Evolutionary conservation across 2,888 invertebrate genomes (phyloP), one percentile per base, ranked within the genome.

Genomic region (Himalopsyche tibetana): DNA sequence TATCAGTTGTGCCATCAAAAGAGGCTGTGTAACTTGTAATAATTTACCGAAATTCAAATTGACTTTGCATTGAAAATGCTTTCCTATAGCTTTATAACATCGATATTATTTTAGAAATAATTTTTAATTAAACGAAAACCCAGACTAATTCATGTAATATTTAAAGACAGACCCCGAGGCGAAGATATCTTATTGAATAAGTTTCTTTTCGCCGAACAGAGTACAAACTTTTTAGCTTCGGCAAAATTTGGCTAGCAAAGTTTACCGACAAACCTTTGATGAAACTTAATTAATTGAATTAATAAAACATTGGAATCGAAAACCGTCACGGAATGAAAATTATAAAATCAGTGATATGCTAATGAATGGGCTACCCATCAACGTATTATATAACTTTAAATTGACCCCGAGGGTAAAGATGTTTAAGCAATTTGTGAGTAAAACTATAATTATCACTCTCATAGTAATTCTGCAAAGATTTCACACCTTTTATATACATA

Each of bases 241-340:
- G 74, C 38, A 74, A 74, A 74, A 74, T 74, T 74, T 36, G 74
- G 74, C 74, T 74, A 74, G 15, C 74, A 74, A 74, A 74, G 74
- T 74, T 74, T 74, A 36, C 74, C 74, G 36, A 74, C 74, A 74
- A 36, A 74, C 74, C 74, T 74, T 74, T 74, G 74, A 74, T 74
- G 74, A 74, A 74, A 74, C 74, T 74, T 74, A 74, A 74, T 74
- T 74, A 74, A 74, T 74, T 74, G 74, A 74, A 74, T 74, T 74
- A 74, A 74, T 74, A 74, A 36, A 74, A 74, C 74, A 74, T 74
- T 74, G 74, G 74, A 74, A 74, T 74, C 74, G 74, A 74, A 74
- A 36, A 74, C 74, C 74, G 74, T 74, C 74, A 74, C 74, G 74
- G 74, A 74, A 74, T 74, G 74, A 74, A 74, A 74, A 74, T 74